A percentile compares a stretch with the other conserved stretches of the same genome.
phyloP scores from a whole-genome alignment of 2,888 invertebrate genomes.

The Platynereis dumerilii region DNA sequence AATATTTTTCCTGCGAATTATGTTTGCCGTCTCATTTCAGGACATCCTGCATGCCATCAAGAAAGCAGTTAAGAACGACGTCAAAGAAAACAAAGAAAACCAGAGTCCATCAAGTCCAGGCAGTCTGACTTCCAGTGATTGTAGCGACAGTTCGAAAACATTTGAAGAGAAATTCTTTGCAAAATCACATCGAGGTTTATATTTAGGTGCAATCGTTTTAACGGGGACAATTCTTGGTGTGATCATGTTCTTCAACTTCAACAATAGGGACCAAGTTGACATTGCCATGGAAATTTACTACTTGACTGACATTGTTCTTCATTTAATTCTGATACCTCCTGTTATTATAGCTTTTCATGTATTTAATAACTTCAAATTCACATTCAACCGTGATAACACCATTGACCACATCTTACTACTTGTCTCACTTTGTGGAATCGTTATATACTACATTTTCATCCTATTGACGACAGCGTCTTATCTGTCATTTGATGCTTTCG shows the following conservation, averaged over 20 bases:
- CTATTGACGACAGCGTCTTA: conserved; percentile 48
- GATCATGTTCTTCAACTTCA: conserved; percentile 58
- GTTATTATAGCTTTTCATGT: conserved; percentile 45
- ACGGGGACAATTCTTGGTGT: conserved; percentile 58
- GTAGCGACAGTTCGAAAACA: too few relatives aligned
- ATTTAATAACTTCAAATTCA: conserved; percentile 42
- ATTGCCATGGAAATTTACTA: conserved; percentile 42
- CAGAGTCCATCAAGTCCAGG: conserved; percentile 2
- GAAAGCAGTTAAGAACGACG: too few relatives aligned
- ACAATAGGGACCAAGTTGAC: conserved; percentile 32
- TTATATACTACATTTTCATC: conserved; percentile 68
- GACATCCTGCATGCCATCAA: too few relatives aligned
- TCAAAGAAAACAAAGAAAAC: too few relatives aligned
- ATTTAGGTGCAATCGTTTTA: conserved; percentile 62
- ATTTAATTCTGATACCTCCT: conserved; percentile 45
- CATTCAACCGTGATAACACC: conserved; percentile 38
- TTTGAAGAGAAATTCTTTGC: conserved; percentile 35
- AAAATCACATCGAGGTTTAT: conserved; percentile 64
- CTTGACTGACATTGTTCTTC: conserved; percentile 48
- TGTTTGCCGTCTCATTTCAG: too few relatives aligned
- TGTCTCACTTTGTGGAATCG: conserved; percentile 91
- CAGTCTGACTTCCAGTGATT: too few relatives aligned
- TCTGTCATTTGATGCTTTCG: neutral
- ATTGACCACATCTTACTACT: conserved; percentile 79
- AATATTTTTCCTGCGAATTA: too few relatives aligned